Percentiles rank a stretch among this genome's conserved stretches.
Evolutionary conservation across 2,113 vertebrate genomes (phyloP).

Genomic region (Erythrolamprus reginae): DNA sequence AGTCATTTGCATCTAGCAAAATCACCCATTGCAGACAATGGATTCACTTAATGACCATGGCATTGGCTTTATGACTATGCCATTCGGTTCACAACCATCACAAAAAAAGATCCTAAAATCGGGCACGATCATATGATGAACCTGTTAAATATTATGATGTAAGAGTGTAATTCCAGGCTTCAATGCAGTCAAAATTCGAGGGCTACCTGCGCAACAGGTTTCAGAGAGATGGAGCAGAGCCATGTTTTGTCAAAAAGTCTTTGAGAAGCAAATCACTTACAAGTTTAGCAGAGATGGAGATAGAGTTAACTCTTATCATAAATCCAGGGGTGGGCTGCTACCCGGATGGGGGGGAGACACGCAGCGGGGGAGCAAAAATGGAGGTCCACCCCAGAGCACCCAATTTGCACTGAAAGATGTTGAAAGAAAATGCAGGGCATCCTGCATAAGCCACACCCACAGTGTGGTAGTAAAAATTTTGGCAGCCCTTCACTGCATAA

Average conservation of each 20-base stretch:
- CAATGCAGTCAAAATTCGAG: background rate
- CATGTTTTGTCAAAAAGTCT: background rate
- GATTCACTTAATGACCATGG: background rate
- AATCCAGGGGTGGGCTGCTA: no score
- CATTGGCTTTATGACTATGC: background rate
- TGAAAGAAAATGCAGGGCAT: no score
- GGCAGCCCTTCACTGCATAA: no score
- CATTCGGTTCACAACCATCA: background rate
- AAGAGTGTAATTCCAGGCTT: background rate
- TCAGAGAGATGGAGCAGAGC: no score
- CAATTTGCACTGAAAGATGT: no score
- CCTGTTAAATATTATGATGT: background rate
- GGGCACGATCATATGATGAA: background rate
- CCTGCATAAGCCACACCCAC: no score
- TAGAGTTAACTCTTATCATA: no score
- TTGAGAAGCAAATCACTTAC: background rate
- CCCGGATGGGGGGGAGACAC: no score
- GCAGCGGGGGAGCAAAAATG: no score
- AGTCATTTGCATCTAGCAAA: background rate
- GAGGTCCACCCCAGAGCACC: no score
- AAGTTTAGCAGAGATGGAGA: background rate
- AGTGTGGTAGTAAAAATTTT: no score
- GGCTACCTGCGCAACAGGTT: background rate
- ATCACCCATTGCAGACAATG: background rate
- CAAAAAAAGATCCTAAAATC: background rate